Percentiles rank a stretch among this genome's conserved stretches.
Evolutionary conservation across 2,797 vertebrate genomes (phyloP).

Genomic region (Neosalanx taihuensis): DNA sequence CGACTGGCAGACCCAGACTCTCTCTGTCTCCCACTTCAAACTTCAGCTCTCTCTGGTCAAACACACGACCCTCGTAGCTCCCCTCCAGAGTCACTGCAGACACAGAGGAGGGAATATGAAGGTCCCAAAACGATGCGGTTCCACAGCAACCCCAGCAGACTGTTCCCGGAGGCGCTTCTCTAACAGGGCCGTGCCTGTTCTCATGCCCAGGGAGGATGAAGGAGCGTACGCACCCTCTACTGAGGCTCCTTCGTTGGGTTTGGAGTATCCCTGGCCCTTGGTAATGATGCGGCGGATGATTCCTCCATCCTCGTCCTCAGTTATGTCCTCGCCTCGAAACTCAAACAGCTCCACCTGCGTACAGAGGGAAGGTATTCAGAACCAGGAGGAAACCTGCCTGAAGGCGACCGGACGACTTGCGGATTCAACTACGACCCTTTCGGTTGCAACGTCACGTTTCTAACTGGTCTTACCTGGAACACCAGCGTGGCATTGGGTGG

Average conservation of each 20-base stretch:
- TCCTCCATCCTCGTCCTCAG: constrained; percentile 89
- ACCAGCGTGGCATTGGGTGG: constrained; percentile 86
- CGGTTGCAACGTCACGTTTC: not conserved
- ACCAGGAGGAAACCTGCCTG: not conserved
- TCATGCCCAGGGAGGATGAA: not conserved
- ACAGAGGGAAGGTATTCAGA: not conserved
- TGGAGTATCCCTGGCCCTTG: constrained; percentile 90
- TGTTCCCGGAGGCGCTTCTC: not conserved
- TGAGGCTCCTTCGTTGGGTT: constrained; percentile 88
- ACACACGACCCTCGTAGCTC: constrained; percentile 72
- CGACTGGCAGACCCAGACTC: constrained; percentile 79
- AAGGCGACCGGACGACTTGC: not conserved
- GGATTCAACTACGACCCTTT: not conserved
- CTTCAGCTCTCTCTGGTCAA: constrained; percentile 84
- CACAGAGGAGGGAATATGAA: not conserved
- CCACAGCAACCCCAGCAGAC: no score
- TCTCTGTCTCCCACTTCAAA: constrained; percentile 93
- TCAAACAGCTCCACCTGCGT: constrained; percentile 91
- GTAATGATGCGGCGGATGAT: constrained; percentile 87
- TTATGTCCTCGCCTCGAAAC: constrained; percentile 91
- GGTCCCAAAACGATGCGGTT: constrained; percentile 1
- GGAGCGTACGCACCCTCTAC: constrained; percentile 81
- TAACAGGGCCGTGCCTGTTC: not conserved
- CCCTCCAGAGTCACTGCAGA: constrained; percentile 82
- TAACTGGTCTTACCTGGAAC: constrained; percentile 83